Percentiles rank a stretch among this genome's conserved stretches.
Conservation (phyloP, 2,797 vertebrate genomes). For the Spheniscus humboldti region DNA sequence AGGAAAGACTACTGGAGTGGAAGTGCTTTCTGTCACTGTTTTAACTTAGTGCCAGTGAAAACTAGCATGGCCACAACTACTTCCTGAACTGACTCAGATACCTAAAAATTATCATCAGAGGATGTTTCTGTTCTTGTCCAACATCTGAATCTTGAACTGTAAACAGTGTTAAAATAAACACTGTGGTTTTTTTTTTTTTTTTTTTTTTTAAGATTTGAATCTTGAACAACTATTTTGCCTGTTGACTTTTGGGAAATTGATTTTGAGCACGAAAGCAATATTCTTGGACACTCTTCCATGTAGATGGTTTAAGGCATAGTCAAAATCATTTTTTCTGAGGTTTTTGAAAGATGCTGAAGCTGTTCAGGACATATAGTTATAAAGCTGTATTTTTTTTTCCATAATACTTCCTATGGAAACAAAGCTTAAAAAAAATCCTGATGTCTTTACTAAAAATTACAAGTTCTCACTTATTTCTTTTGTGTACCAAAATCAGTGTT, state of each 20-base stretch:
- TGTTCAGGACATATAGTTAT: neutral
- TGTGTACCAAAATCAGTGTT: neutral
- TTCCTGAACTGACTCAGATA: neutral
- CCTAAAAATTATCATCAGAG: neutral
- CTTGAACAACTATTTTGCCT: neutral
- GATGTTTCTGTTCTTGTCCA: neutral
- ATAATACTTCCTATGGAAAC: neutral
- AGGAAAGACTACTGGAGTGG: neutral
- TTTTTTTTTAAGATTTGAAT: neutral
- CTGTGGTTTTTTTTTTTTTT: neutral
- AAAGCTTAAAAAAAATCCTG: neutral
- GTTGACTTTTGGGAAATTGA: neutral
- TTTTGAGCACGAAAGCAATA: neutral
- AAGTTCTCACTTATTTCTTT: neutral
- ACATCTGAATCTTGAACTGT: neutral
- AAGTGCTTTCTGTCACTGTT: neutral
- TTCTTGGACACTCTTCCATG: neutral
- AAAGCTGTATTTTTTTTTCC: neutral
- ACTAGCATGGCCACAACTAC: neutral
- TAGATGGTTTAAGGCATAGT: neutral
- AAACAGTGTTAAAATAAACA: neutral
- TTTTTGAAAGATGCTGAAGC: neutral
- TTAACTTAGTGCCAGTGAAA: neutral
- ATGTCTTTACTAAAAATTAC: neutral
- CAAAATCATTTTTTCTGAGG: neutral